These are phyloP conservation scores for Nyctibius grandis DNA, from an alignment of 2,797 vertebrate species.

Conservation along the genomic window DNA sequence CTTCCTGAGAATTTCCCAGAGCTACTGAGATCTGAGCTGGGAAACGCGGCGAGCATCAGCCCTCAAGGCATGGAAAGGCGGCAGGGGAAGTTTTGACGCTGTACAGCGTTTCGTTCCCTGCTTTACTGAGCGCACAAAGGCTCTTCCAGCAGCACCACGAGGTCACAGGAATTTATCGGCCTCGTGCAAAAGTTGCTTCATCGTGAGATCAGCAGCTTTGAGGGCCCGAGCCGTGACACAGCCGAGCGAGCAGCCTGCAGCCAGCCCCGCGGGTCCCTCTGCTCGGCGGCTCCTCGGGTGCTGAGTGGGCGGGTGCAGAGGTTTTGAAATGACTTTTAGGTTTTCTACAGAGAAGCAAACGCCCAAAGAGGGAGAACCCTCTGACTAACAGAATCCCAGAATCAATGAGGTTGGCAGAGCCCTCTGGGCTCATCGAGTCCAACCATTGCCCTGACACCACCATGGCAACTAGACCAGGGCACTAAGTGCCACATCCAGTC, in stretches of 20 bases:
- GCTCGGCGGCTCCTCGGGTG: background rate
- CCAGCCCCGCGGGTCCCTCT: background rate
- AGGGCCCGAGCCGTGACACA: rapidly evolving
- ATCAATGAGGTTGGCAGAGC: too few species aligned
- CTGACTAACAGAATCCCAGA: too few species aligned
- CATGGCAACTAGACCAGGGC: too few species aligned
- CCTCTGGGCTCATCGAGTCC: too few species aligned
- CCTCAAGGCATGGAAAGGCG: background rate
- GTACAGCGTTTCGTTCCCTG: background rate
- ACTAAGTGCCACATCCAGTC: too few species aligned
- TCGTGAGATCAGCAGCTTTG: background rate
- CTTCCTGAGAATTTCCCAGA: background rate
- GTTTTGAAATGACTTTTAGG: background rate
- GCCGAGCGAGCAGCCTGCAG: background rate
- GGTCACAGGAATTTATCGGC: background rate
- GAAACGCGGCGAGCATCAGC: background rate
- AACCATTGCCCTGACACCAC: too few species aligned
- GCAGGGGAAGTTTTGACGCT: background rate
- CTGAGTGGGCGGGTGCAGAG: background rate
- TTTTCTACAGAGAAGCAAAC: background rate
- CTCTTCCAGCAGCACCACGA: background rate
- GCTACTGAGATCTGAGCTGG: background rate
- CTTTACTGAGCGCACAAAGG: background rate
- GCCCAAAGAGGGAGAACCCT: background rate
- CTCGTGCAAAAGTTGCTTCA: background rate